Evolutionary conservation across 2,113 vertebrate genomes (phyloP).

Genomic region (Thomomys bottae): DNA sequence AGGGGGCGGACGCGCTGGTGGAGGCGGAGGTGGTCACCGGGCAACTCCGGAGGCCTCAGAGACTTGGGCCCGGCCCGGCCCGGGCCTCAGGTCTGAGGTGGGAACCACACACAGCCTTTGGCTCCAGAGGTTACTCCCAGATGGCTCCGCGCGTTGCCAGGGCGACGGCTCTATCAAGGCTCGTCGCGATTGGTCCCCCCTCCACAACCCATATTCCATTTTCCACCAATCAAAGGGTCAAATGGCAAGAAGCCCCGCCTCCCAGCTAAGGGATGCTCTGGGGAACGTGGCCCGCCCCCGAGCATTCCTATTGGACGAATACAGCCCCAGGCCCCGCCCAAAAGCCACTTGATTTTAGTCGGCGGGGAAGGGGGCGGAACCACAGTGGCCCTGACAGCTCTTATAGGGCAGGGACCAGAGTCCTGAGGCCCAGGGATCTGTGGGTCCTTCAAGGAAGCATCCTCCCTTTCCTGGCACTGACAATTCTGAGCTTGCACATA

Average conservation of each 20-base stretch:
- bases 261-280: rapidly evolving
- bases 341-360: neutral
- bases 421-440: no score
- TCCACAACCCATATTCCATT: neutral
- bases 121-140: neutral
- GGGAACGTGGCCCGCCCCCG: rapidly evolving
- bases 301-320: neutral
- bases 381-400: no score
- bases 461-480: neutral
- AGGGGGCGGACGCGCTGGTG: neutral
- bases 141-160: constrained; percentile 59
- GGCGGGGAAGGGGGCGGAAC: rapidly evolving
- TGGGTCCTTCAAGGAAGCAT: no score
- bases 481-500: neutral
- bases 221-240: constrained; percentile 10
- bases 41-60: neutral
- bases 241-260: neutral
- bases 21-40: neutral
- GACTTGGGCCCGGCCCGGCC: rapidly evolving
- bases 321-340: neutral
- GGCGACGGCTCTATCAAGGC: constrained; percentile 28
- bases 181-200: neutral
- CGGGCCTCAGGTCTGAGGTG: rapidly evolving
- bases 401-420: no score
- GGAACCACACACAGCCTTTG: rapidly evolving